Percentiles rank a stretch among this genome's conserved stretches.
Evolutionary conservation across 2,113 vertebrate species (phyloP).

Genomic region (Amia ocellicauda): DNA sequence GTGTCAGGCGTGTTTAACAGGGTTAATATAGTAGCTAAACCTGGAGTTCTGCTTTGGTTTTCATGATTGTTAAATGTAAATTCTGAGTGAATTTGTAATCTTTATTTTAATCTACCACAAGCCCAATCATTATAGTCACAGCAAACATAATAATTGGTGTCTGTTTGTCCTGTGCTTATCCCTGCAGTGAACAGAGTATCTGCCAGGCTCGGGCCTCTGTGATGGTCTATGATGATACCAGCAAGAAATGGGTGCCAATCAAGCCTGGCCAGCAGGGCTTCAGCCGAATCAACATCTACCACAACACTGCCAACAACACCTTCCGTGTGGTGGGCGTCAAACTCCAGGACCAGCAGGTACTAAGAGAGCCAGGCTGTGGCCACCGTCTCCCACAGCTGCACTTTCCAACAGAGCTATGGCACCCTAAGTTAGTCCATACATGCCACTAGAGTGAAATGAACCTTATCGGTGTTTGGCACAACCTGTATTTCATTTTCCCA

Average conservation of each 20-base stretch:
- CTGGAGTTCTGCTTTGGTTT: too few species aligned
- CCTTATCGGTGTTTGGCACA: background rate
- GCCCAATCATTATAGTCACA: too few species aligned
- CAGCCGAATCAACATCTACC: conserved; percentile 98
- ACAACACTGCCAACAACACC: conserved; percentile 94
- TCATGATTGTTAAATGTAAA: too few species aligned
- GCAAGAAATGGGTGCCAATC: conserved; percentile 98
- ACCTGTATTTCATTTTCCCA: background rate
- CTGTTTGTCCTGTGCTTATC: conserved; percentile 27
- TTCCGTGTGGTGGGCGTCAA: conserved; percentile 98
- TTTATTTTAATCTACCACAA: too few species aligned
- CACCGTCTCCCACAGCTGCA: too few species aligned
- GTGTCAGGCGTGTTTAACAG: too few species aligned
- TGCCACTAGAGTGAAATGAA: background rate
- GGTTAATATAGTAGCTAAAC: too few species aligned
- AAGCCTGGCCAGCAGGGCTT: conserved; percentile 98
- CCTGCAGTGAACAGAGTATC: conserved; percentile 94
- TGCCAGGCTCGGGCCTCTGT: conserved; percentile 98
- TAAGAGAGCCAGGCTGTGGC: conserved; percentile 39
- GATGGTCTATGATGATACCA: conserved; percentile 99
- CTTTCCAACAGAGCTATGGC: too few species aligned
- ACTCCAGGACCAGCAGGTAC: conserved; percentile 99
- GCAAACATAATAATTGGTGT: too few species aligned
- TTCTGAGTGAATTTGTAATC: too few species aligned
- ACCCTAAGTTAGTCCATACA: too few species aligned